A percentile compares a stretch with the other conserved stretches of the same genome.
Conservation (phyloP, 1,140 invertebrate species). For the Eupristina koningsbergeri region DNA sequence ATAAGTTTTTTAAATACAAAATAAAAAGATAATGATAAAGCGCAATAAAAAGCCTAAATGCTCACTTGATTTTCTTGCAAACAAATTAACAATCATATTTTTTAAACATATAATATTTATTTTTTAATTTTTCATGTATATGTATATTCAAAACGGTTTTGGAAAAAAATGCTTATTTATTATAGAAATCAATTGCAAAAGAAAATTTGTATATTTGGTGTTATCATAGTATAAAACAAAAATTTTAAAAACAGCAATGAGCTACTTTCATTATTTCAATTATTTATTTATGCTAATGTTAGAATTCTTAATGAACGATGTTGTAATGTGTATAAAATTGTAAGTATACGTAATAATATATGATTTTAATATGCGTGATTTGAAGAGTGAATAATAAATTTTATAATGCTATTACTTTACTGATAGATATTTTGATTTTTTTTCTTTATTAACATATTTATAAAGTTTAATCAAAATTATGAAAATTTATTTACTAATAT, state of each 20-base stretch:
- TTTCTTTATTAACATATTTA: too few relatives aligned
- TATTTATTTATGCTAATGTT: not conserved
- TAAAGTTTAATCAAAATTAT: too few relatives aligned
- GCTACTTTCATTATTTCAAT: constrained; percentile 24
- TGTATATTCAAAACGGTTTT: not conserved
- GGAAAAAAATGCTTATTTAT: not conserved
- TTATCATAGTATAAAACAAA: constrained; percentile 14
- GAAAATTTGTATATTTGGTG: constrained; percentile 7
- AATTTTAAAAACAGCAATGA: not conserved
- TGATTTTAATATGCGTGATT: too few relatives aligned
- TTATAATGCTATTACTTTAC: too few relatives aligned
- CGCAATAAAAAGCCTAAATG: constrained; percentile 1
- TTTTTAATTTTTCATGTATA: not conserved
- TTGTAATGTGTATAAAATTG: too few relatives aligned
- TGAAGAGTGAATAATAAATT: too few relatives aligned
- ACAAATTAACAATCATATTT: not conserved
- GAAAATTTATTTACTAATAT: too few relatives aligned
- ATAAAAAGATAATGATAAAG: not conserved
- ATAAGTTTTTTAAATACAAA: not conserved
- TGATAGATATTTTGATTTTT: too few relatives aligned
- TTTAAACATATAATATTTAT: not conserved
- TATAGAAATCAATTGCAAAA: not conserved
- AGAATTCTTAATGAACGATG: too few relatives aligned
- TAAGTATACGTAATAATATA: too few relatives aligned
- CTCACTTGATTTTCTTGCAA: not conserved